Base-by-base conservation (phyloP, 2,113 vertebrate species). In the Neopipo cinnamomea region DNA sequence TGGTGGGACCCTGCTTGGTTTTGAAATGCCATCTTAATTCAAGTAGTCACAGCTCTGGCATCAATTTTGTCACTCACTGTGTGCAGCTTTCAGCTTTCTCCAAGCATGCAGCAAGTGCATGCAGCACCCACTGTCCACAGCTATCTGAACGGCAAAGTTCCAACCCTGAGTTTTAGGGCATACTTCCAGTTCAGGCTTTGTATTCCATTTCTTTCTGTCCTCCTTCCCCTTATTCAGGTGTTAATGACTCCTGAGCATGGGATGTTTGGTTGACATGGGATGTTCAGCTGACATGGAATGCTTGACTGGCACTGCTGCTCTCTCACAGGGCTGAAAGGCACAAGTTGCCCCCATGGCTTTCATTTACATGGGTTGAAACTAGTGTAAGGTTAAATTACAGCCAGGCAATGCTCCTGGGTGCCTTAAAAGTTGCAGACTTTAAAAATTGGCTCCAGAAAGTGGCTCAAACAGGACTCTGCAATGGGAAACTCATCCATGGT, bases 81-180 rank as follows among this genome's bases (percentile, higher is more conserved):
- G 12, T 62, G 33, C n/a, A 55, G 46, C 66, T 70, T 49, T 49
- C 41, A 49, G 35, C 63, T 62, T 71, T 56, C 56, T 84, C 65
- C 56, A 66, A 55, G 41, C 9, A 2, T 7, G 17, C n/a, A 85
- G 74, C 53, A 58, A 46, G 71, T 37, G 37, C 11, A 22, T 56
- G 49, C 55, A 35, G 33, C 44, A 46, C 5, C 31, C 1, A 0
- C 14, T 62, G 28, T 77, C 78, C 3, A 1, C 27, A 71, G 49
- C 74, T 61, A 68, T 35, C 30, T 39, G 39, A 50, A 73, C 55
- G 17, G 61, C 28, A 78, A 85, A 67, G 35, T 19, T 85, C 56
- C 75, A 12, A 24, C 31, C 33, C 33, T 12, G 33, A 67, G 18
- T 55, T 83, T 77, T 39, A 73, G 37, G 37, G 24, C 23, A 9